These are phyloP conservation scores for Drosophila yakuba DNA, from an alignment of 1,140 invertebrate genomes.

Conservation along the genomic window DNA sequence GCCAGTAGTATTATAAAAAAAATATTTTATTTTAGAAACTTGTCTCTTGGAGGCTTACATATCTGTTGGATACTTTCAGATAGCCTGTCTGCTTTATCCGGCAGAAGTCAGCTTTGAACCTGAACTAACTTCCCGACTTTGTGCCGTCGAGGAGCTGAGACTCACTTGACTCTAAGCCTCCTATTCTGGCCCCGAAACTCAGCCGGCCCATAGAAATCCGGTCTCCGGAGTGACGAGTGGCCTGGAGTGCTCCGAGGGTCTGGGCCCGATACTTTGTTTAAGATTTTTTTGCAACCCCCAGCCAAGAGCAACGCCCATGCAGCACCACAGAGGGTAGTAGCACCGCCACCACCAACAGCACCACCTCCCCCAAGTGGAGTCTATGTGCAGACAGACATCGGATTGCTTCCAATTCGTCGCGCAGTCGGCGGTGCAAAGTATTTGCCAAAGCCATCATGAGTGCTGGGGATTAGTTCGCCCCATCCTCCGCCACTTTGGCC, in stretches of 20 bases:
- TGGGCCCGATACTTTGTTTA: slow-evolving; percentile 77
- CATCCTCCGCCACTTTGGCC: slow-evolving; percentile 26
- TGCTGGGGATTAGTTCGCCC: slow-evolving; percentile 76
- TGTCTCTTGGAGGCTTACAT: neutral
- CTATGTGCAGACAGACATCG: slow-evolving; percentile 73
- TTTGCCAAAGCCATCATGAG: slow-evolving; percentile 79
- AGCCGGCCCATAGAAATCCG: slow-evolving; percentile 27
- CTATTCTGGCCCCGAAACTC: slow-evolving; percentile 50
- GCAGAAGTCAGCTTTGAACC: slow-evolving; percentile 50
- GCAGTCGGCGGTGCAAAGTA: slow-evolving; percentile 82
- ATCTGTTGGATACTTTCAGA: neutral
- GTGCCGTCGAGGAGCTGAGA: slow-evolving; percentile 41
- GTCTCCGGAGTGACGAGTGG: slow-evolving; percentile 44
- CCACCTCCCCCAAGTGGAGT: slow-evolving; percentile 48
- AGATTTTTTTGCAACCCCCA: slow-evolving; percentile 65
- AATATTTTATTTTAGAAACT: neutral
- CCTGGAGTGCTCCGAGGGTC: slow-evolving; percentile 46
- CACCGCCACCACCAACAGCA: slow-evolving; percentile 41
- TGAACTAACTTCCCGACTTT: slow-evolving; percentile 54
- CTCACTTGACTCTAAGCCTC: slow-evolving; percentile 55
- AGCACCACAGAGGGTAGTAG: slow-evolving; percentile 41
- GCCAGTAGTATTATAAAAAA: neutral
- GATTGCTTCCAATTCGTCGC: slow-evolving; percentile 83
- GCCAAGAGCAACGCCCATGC: slow-evolving; percentile 72
- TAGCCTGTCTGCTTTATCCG: slow-evolving; percentile 15